Conservation (phyloP, 1,140 invertebrate genomes). For the Caenorhabditis briggsae region DNA sequence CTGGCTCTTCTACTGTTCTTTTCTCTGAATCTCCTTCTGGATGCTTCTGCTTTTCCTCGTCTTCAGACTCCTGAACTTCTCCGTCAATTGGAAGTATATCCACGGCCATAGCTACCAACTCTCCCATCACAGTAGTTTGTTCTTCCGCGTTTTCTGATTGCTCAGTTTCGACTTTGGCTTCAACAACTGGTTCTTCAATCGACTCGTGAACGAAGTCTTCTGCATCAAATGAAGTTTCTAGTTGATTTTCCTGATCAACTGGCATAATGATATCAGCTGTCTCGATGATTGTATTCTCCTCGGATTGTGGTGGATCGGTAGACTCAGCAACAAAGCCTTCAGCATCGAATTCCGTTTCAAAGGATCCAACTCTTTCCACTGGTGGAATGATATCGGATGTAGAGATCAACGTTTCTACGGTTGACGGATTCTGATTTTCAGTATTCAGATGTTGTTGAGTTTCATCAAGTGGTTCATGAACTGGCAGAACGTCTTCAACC, state of each 20-base stretch:
- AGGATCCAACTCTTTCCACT: not conserved
- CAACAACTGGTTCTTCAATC: not conserved
- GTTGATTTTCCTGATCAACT: not conserved
- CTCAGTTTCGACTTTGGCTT: not conserved
- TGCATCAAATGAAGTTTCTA: not conserved
- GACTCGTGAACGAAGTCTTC: not conserved
- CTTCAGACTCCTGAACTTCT: not conserved
- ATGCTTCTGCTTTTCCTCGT: not conserved
- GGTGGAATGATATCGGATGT: not conserved
- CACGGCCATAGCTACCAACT: not conserved
- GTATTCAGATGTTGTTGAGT: not conserved
- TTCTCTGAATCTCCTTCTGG: too few species aligned
- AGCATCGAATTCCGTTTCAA: not conserved
- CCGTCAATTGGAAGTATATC: conserved; percentile 9
- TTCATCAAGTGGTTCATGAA: not conserved
- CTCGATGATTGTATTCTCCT: not conserved
- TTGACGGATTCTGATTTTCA: not conserved
- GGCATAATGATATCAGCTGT: conserved; percentile 1
- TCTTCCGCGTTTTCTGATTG: not conserved
- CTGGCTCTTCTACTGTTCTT: too few species aligned
- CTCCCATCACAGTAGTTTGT: not conserved
- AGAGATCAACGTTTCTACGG: not conserved
- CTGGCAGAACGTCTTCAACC: not conserved
- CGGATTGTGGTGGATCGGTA: not conserved
- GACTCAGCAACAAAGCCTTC: not conserved